Base-by-base conservation (phyloP, 2,888 invertebrate species). In the Marronus borbonicus region DNA sequence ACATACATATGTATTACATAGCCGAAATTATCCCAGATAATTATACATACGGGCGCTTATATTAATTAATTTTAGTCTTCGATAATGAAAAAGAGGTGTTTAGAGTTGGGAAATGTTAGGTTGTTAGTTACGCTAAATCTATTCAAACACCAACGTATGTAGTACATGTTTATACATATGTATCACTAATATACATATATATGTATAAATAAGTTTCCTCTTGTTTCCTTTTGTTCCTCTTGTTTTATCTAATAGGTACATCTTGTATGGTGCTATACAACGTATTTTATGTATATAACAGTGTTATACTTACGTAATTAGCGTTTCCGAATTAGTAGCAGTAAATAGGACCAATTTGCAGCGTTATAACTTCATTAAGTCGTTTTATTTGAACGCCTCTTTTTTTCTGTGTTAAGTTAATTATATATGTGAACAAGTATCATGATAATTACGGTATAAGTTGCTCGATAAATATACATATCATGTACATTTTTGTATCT, bases 281-380 rank as follows among this genome's bases (percentile, higher is more conserved):
- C 20, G 17, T 36, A 72, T 36, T 39, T 24, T 72, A 58, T 60
- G 55, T 72, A 72, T 60, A 44, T n/a, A 60, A 72, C 60, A 60
- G 55, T 39, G 60, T 72, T 72, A 58, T 58, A 58, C 72, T 72
- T 58, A 72, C 14, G 58, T 39, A 72, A 72, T 72, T 72, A 72
- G 72, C 58, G 72, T 72, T 72, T 36, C 72, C 58, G 60, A 72
- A 72, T 58, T 72, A 72, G 72, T 58, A 72, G 72, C 72, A 58
- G 72, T 72, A 72, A 72, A 72, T 58, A 58, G 39, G 39, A 12
- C 58, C 72, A 72, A 72, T 72, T 72, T 72, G 72, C 50, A 58
- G 72, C 39, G 58, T 72, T 72, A 72, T 72, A 58, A 72, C 72
- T 72, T 72, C 72, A 72, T 72, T 72, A 72, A 72, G 52, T 20